phyloP scores from a whole-genome alignment of 2,113 vertebrate species.

The Phyllostomus hastatus region DNA sequence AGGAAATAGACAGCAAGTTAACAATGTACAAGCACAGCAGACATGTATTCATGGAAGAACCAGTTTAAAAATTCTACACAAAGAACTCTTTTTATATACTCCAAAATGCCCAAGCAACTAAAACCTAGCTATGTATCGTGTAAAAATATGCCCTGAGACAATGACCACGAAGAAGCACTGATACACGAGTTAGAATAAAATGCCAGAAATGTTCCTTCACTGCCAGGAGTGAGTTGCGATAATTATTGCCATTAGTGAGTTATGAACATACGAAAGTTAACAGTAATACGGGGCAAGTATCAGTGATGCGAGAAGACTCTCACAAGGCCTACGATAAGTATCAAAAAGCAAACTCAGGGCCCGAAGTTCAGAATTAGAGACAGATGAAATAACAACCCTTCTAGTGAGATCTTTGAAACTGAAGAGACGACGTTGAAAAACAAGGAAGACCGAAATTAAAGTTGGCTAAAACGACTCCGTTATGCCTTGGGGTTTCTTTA shows the following conservation, averaged over 20 bases:
- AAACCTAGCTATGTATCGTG: not conserved
- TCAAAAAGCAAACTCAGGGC: not conserved
- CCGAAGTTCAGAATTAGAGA: conserved; percentile 34
- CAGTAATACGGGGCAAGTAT: not conserved
- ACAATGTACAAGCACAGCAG: not conserved
- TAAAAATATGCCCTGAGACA: not conserved
- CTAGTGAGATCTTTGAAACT: not conserved
- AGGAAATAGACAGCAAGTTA: not conserved
- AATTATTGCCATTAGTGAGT: not conserved
- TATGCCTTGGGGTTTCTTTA: not conserved
- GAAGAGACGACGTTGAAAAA: not conserved
- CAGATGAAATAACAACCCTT: conserved; percentile 2
- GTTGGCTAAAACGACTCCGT: not conserved
- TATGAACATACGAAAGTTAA: not conserved
- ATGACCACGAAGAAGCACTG: not conserved
- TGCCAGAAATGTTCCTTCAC: not conserved
- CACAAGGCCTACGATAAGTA: not conserved
- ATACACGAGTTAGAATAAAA: not conserved
- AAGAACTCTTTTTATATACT: not conserved
- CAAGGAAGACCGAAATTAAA: not conserved
- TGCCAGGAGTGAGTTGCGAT: not conserved
- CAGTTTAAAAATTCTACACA: not conserved
- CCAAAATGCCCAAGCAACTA: not conserved
- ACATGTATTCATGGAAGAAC: not conserved
- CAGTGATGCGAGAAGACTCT: not conserved